Evolutionary conservation across 2,113 vertebrate genomes (phyloP), one percentile per base, ranked within the genome.

Genomic region (Mellivora capensis): DNA sequence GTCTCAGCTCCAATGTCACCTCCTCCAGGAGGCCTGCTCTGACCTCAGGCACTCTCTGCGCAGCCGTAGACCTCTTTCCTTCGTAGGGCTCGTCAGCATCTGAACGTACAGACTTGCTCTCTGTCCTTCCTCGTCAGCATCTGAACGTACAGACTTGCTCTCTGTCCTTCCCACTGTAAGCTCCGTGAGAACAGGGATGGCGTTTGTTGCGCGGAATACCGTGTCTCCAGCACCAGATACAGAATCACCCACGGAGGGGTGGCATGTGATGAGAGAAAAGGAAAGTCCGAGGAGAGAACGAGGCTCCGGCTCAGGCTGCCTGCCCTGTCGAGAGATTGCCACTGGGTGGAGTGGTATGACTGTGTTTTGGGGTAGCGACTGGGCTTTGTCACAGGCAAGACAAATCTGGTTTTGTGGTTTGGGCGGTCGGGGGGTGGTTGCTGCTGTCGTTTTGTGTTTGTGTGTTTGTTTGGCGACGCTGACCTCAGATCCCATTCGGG

Each of bases 261-360:
- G 83, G 18, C 5, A 27, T 27, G 74, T 69, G 49, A 61, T 80
- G 82, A 79, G 23, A 93, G 93, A 69, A 27, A 93, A 84, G 59
- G 80, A 57, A 71, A 31, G 34, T 67, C 23, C 62, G 52, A 86
- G n/a, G 39, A 91, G 18, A 87, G 37, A 47, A 74, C 1, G 14
- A 34, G 31, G 25, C 59, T 94, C 14, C 10, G 17, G 15, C 6
- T 67, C 4, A n/a, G 13, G 61, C 59, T 34, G 14, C 23, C 34
- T 64, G 87, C 67, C 83, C 23, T 95, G 54, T 7, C 20, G 27
- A 88, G 27, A 79, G 7, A 72, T 34, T 6, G 57, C 64, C 97
- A 97, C 87, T 95, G 37, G 90, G 61, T 82, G 94, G 96, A 74
- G 90, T 39, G 64, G 23, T 77, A 21, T 57, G 59, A 87, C 61